phyloP scores from a whole-genome alignment of 30 jellyfish, hydroid and myxozoan species.

The Aurelia aurita complex sp. Pacific region DNA sequence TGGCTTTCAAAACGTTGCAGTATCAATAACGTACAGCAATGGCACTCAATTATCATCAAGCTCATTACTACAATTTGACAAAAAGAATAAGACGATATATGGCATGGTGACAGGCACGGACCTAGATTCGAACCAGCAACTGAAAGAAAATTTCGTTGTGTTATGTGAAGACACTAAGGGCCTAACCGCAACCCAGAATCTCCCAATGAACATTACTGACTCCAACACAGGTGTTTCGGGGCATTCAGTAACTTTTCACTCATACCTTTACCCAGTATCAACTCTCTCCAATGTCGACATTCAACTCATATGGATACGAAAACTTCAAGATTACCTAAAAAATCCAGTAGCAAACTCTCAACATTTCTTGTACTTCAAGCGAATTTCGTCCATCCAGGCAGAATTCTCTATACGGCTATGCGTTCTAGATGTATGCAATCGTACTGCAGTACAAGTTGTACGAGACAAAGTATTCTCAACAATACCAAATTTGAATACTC shows the following conservation, averaged over 20 bases:
- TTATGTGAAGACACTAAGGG: conserved; percentile 41
- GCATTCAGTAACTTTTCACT: conserved; percentile 41
- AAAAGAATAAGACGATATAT: conserved; percentile 28
- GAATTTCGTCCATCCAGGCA: conserved; percentile 32
- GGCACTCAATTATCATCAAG: conserved; percentile 34
- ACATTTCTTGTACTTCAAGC: conserved; percentile 33
- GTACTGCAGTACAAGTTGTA: neutral
- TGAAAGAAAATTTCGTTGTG: conserved; percentile 15
- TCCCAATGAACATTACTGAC: conserved; percentile 11
- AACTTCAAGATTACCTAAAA: conserved; percentile 27
- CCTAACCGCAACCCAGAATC: conserved; percentile 9
- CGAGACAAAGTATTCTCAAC: conserved; percentile 36
- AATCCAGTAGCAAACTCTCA: neutral
- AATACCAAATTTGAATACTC: conserved; percentile 51
- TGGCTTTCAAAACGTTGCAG: conserved; percentile 6
- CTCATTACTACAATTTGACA: conserved; percentile 48
- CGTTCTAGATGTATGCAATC: conserved; percentile 40
- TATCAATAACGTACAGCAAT: conserved; percentile 31
- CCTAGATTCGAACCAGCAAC: conserved; percentile 11
- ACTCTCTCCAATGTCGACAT: conserved; percentile 48
- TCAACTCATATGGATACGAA: conserved; percentile 55
- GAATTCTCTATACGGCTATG: conserved; percentile 38
- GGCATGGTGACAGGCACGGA: conserved; percentile 51
- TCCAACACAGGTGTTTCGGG: neutral
- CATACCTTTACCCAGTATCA: conserved; percentile 39